Evolutionary conservation across 2,113 vertebrate species (phyloP).

Genomic region (Macrotus californicus): DNA sequence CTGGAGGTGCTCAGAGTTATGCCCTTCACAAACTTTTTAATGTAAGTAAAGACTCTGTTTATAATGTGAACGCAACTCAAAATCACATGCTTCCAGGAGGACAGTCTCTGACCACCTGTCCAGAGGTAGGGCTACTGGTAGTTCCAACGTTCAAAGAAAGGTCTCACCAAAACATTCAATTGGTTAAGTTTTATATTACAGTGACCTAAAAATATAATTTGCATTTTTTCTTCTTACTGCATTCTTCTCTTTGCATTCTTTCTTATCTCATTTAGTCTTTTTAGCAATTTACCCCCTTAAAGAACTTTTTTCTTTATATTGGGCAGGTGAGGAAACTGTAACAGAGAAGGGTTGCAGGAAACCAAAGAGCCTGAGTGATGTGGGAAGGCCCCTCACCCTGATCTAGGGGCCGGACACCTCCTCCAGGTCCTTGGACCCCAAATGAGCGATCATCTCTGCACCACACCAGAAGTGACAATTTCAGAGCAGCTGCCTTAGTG

Average conservation of each 20-base stretch:
- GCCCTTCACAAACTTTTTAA: background rate
- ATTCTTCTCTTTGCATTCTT: background rate
- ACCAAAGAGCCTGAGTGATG: background rate
- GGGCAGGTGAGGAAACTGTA: background rate
- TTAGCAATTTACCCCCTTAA: background rate
- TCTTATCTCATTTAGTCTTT: background rate
- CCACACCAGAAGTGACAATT: fast-evolving
- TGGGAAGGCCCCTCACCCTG: background rate
- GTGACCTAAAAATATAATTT: background rate
- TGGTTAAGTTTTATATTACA: background rate
- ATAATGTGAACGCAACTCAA: background rate
- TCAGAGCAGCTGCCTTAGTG: background rate
- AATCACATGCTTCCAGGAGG: too few relatives aligned
- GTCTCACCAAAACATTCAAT: background rate
- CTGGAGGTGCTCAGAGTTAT: background rate
- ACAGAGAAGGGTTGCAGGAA: background rate
- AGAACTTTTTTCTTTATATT: background rate
- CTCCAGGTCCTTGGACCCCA: background rate
- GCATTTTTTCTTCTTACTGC: background rate
- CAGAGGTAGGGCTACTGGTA: too few relatives aligned
- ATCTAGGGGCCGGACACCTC: background rate
- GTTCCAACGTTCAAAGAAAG: background rate
- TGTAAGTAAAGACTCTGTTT: background rate
- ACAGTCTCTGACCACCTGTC: background rate
- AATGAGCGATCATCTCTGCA: fast-evolving